Conservation (phyloP, 2,888 invertebrate species). For the Synergus umbraculus region DNA sequence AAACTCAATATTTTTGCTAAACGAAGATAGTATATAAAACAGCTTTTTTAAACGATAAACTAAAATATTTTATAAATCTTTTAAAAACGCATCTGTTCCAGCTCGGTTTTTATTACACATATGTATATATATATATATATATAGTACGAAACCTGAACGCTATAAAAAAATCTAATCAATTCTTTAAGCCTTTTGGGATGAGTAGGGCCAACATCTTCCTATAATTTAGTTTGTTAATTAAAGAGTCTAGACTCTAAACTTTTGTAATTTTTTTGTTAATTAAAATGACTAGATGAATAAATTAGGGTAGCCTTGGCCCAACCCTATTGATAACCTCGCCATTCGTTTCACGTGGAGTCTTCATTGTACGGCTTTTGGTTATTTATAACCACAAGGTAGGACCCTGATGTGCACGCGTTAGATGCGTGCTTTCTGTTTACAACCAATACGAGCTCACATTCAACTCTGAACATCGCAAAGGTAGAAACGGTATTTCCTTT, state of each 20-base stretch:
- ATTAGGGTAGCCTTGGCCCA: slow-evolving; percentile 12
- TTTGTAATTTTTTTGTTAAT: neutral
- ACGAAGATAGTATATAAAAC: no score
- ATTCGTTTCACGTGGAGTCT: slow-evolving; percentile 28
- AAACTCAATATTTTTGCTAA: no score
- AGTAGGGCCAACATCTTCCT: neutral
- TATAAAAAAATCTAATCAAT: neutral
- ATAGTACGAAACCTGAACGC: neutral
- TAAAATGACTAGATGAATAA: slow-evolving; percentile 10
- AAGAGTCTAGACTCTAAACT: neutral
- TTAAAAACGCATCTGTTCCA: neutral
- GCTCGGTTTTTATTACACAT: neutral
- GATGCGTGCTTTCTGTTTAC: slow-evolving; percentile 39
- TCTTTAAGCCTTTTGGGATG: neutral
- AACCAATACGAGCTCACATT: slow-evolving; percentile 24
- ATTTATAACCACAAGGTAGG: slow-evolving; percentile 30
- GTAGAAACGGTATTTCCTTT: slow-evolving; percentile 33
- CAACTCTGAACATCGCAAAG: slow-evolving; percentile 11
- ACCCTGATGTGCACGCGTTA: slow-evolving; percentile 34
- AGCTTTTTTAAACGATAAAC: no score
- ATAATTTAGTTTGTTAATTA: neutral
- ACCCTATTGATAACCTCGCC: slow-evolving; percentile 21
- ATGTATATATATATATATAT: no score
- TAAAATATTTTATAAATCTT: no score
- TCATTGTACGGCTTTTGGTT: slow-evolving; percentile 29